These are phyloP conservation scores for Anaspis maculata DNA, from an alignment of 2,888 invertebrate genomes.

Conservation along the genomic window DNA sequence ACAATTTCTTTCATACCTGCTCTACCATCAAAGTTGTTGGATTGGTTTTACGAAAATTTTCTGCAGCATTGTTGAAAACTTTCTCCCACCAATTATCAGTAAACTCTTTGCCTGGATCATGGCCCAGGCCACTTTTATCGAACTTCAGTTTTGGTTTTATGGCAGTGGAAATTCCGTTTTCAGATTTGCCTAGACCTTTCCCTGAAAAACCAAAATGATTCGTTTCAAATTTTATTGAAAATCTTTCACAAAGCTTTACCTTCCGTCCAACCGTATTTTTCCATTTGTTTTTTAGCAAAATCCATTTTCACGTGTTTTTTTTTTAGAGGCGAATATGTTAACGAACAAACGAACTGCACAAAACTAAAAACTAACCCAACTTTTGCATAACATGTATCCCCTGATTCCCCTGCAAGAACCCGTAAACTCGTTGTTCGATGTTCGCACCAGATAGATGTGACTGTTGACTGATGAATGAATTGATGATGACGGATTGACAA, in stretches of 20 bases:
- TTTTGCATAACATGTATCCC: too few relatives aligned
- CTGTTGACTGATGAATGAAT: too few relatives aligned
- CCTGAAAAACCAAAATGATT: too few relatives aligned
- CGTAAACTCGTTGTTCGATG: too few relatives aligned
- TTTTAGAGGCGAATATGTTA: too few relatives aligned
- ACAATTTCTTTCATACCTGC: too few relatives aligned
- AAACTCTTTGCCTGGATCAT: conserved; percentile 63
- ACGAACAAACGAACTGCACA: background rate
- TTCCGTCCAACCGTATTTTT: conserved; percentile 71
- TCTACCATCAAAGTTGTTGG: too few relatives aligned
- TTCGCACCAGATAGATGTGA: too few relatives aligned
- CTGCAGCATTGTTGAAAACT: conserved; percentile 65
- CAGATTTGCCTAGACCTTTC: conserved; percentile 75
- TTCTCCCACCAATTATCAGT: conserved; percentile 82
- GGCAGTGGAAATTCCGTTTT: conserved; percentile 68
- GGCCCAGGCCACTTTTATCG: conserved; percentile 71
- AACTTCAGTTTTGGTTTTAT: conserved; percentile 74
- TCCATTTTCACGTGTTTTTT: conserved; percentile 43
- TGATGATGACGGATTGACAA: too few relatives aligned
- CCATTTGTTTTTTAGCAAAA: conserved; percentile 62
- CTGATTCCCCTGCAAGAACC: too few relatives aligned
- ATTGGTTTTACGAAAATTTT: too few relatives aligned
- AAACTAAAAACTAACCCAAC: too few relatives aligned
- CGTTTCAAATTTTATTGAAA: background rate
- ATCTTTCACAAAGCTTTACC: conserved; percentile 38